A percentile compares a stretch with the other conserved stretches of the same genome.
These are phyloP conservation scores for Gerris buenoi DNA, from an alignment of 1,140 invertebrate genomes.

Conservation along the genomic window DNA sequence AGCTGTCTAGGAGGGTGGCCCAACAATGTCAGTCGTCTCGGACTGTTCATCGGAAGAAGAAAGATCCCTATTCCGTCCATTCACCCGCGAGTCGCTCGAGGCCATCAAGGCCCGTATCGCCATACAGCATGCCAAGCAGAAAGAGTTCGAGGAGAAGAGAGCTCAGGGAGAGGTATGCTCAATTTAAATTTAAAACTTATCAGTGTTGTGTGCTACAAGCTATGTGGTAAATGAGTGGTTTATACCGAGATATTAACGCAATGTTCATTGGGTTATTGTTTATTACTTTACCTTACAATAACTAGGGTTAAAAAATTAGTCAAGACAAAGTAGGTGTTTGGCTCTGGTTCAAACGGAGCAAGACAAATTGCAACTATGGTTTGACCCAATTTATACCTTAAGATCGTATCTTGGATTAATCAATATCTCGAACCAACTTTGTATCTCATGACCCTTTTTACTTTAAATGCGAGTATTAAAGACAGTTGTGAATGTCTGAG, in stretches of 20 bases:
- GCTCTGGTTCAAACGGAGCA: too few species aligned
- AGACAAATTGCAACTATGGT: too few species aligned
- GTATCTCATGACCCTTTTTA: too few species aligned
- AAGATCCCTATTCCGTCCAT: constrained; percentile 89
- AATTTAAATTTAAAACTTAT: neutral
- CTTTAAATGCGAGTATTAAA: too few species aligned
- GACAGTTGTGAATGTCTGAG: too few species aligned
- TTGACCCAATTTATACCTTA: too few species aligned
- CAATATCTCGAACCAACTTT: too few species aligned
- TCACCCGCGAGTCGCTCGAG: constrained; percentile 89
- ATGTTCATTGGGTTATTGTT: constrained; percentile 30
- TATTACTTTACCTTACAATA: constrained; percentile 31
- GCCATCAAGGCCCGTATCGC: constrained; percentile 84
- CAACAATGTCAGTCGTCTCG: constrained; percentile 69
- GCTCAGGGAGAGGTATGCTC: constrained; percentile 71
- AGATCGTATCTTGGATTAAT: too few species aligned
- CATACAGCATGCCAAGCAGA: constrained; percentile 86
- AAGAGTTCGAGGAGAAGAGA: constrained; percentile 88
- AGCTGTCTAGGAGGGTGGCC: neutral
- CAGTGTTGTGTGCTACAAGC: neutral
- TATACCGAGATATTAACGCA: constrained; percentile 2
- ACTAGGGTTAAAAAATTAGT: too few species aligned
- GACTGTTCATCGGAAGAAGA: constrained; percentile 81
- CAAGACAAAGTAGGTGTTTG: too few species aligned
- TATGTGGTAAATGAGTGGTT: neutral